A percentile compares a stretch with the other conserved stretches of the same genome.
phyloP scores from a whole-genome alignment of 1,140 invertebrate genomes.

The Drosophila nigrodunni region DNA sequence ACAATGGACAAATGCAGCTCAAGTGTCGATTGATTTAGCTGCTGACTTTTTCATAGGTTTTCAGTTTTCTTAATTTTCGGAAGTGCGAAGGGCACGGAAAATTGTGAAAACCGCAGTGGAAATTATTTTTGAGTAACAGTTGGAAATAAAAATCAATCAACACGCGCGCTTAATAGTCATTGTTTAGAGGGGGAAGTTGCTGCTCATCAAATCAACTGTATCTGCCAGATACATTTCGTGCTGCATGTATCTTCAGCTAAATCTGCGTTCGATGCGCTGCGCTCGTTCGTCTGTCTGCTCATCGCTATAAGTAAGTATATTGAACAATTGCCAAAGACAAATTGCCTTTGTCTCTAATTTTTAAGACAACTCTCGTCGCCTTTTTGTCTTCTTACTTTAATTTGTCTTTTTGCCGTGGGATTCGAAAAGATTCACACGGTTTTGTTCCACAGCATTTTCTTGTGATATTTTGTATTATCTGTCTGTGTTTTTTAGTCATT shows the following conservation, averaged over 20 bases:
- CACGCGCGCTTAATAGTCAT: slow-evolving; percentile 71
- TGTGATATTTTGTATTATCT: slow-evolving; percentile 10
- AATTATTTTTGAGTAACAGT: slow-evolving; percentile 14
- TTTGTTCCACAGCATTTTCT: slow-evolving; percentile 31
- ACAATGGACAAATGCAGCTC: slow-evolving; percentile 34
- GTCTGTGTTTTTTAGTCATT: slow-evolving; percentile 19
- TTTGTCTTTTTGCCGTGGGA: slow-evolving; percentile 77
- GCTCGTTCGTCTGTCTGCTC: neutral
- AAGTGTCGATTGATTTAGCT: slow-evolving; percentile 77
- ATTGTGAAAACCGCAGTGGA: slow-evolving; percentile 40
- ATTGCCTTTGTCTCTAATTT: slow-evolving; percentile 81
- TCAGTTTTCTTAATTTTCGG: neutral
- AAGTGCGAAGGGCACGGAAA: neutral
- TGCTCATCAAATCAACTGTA: slow-evolving; percentile 72
- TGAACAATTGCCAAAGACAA: slow-evolving; percentile 76
- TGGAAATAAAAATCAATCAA: slow-evolving; percentile 78
- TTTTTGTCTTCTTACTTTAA: slow-evolving; percentile 56
- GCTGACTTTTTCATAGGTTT: slow-evolving; percentile 16
- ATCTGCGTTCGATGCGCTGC: neutral
- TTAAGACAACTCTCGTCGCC: slow-evolving; percentile 64
- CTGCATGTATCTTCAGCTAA: slow-evolving; percentile 25
- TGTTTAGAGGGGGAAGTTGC: slow-evolving; percentile 1
- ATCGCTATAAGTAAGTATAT: slow-evolving; percentile 7
- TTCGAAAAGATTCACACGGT: slow-evolving; percentile 73
- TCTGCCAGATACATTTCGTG: slow-evolving; percentile 67